Evolutionary conservation across 1,140 invertebrate species (phyloP).

Genomic region (Euborellia annulipes): DNA sequence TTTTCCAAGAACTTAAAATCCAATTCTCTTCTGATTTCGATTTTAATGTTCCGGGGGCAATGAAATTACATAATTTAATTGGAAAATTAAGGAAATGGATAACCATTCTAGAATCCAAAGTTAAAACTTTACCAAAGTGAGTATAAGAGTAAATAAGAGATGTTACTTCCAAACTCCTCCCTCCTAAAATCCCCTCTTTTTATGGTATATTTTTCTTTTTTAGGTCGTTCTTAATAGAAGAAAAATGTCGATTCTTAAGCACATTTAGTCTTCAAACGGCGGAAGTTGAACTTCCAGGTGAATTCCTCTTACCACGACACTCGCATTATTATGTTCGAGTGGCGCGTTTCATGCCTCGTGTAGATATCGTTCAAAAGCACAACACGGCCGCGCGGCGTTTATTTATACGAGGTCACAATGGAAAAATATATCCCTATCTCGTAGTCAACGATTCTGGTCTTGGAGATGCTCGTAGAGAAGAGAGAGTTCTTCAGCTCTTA

Average conservation of each 20-base stretch:
- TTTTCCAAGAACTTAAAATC: conserved; percentile 90
- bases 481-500: conserved; percentile 78
- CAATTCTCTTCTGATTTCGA: conserved; percentile 95
- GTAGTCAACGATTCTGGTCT: conserved; percentile 89
- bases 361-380: conserved; percentile 93
- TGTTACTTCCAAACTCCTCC: too few relatives aligned
- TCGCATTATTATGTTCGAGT: conserved; percentile 87
- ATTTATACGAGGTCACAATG: conserved; percentile 89
- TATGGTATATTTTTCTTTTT: conserved; percentile 13
- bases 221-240: conserved; percentile 88
- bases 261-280: conserved; percentile 91
- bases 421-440: conserved; percentile 87
- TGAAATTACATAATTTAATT: conserved; percentile 89
- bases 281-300: conserved; percentile 90
- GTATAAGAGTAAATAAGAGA: too few relatives aligned
- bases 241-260: conserved; percentile 86
- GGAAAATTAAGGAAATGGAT: conserved; percentile 96
- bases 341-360: conserved; percentile 85
- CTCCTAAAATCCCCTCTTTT: too few relatives aligned
- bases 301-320: conserved; percentile 78
- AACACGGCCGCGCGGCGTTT: conserved; percentile 81
- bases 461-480: conserved; percentile 81
- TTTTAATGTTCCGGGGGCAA: conserved; percentile 75
- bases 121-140: conserved; percentile 82
- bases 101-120: conserved; percentile 87